These are phyloP conservation scores for Anguilla japonica DNA, from an alignment of 2,113 vertebrate genomes.

Conservation along the genomic window DNA sequence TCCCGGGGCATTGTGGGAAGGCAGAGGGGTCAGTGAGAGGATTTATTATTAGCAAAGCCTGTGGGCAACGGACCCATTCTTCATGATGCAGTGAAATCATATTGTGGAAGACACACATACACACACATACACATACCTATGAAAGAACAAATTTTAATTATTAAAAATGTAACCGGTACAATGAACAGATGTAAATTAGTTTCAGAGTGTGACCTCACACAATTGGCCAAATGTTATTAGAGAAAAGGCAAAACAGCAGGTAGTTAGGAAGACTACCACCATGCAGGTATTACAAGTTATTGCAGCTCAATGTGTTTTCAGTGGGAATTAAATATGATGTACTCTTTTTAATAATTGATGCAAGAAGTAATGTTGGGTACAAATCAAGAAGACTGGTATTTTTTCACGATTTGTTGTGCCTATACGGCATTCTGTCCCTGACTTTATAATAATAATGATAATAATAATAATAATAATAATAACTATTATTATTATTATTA, in stretches of 20 bases:
- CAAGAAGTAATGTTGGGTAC: background rate
- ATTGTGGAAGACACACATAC: background rate
- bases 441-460: too few relatives aligned
- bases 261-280: background rate
- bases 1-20: slow-evolving; percentile 17
- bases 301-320: background rate
- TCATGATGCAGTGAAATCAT: slow-evolving; percentile 35
- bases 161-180: background rate
- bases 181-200: slow-evolving; percentile 18
- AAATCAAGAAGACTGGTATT: background rate
- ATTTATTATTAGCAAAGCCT: slow-evolving; percentile 39
- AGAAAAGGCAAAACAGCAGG: background rate
- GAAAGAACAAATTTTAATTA: slow-evolving; percentile 39
- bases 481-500: too few relatives aligned
- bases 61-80: slow-evolving; percentile 27
- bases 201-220: slow-evolving; percentile 52
- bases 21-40: slow-evolving; percentile 24
- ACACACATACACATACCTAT: background rate
- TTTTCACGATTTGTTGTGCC: background rate
- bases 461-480: too few relatives aligned
- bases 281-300: background rate
- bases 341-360: background rate
- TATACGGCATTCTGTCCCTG: background rate
- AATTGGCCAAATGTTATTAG: too few relatives aligned
- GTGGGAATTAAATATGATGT: background rate